A percentile compares a stretch with the other conserved stretches of the same genome.
phyloP scores from a whole-genome alignment of 2,888 invertebrate species.

The Drosophila borborema region DNA sequence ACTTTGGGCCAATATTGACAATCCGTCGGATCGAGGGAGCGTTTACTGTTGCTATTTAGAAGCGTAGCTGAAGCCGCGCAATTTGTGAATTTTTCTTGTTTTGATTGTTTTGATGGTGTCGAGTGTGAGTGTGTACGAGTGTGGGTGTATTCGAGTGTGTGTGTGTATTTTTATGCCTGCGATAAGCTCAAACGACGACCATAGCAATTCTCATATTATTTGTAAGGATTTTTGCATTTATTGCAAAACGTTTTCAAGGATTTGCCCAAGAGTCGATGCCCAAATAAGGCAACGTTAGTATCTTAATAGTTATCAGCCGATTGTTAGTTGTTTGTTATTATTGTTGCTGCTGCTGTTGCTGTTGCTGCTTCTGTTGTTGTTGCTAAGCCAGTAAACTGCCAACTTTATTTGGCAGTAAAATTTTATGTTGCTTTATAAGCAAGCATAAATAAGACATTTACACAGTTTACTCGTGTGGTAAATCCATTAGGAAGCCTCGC shows the following conservation, averaged over 20 bases:
- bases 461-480: slow-evolving; percentile 29
- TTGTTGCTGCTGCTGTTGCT: slow-evolving; percentile 13
- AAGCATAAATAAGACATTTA: slow-evolving; percentile 73
- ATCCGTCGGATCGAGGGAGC: slow-evolving; percentile 48
- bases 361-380: slow-evolving; percentile 14
- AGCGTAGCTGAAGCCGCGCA: slow-evolving; percentile 69
- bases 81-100: slow-evolving; percentile 77
- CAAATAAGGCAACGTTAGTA: slow-evolving; percentile 66
- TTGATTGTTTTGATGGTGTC: slow-evolving; percentile 66
- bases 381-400: slow-evolving; percentile 34
- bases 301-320: slow-evolving; percentile 78
- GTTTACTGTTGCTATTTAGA: slow-evolving; percentile 66
- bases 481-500: slow-evolving; percentile 20
- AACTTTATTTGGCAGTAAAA: slow-evolving; percentile 69
- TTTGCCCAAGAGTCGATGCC: slow-evolving; percentile 53
- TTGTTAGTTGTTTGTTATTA: slow-evolving; percentile 52
- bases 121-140: slow-evolving; percentile 27
- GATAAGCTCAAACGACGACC: slow-evolving; percentile 75
- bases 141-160: slow-evolving; percentile 33
- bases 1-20: slow-evolving; percentile 43
- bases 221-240: slow-evolving; percentile 81
- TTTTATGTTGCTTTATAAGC: slow-evolving; percentile 66
- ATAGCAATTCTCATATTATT: slow-evolving; percentile 80
- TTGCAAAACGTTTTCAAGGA: slow-evolving; percentile 74
- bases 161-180: slow-evolving; percentile 69